These are phyloP conservation scores for Girardia tigrina DNA, from an alignment of 2,888 invertebrate genomes.

Conservation along the genomic window DNA sequence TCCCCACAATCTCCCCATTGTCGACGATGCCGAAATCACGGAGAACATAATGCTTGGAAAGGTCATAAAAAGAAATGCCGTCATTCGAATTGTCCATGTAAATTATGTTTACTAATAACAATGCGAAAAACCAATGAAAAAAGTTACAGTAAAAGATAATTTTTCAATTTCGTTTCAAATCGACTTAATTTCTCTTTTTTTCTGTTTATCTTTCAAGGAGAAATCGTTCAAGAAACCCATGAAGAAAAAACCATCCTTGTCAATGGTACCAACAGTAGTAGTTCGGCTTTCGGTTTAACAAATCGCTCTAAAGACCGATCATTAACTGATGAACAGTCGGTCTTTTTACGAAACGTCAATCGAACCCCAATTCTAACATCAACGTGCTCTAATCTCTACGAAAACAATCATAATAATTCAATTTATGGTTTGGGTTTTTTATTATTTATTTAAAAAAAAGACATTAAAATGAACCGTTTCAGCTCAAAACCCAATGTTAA, in stretches of 20 bases:
- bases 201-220: neutral
- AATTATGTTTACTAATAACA: conserved; percentile 18
- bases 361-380: neutral
- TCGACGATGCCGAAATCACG: conserved; percentile 33
- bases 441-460: no score
- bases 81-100: conserved; percentile 26
- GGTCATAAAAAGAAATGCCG: conserved; percentile 35
- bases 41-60: conserved; percentile 31
- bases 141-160: conserved; percentile 2
- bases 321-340: neutral
- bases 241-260: conserved; percentile 16
- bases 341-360: neutral
- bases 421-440: neutral
- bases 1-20: conserved; percentile 24
- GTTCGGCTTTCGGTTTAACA: neutral
- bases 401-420: neutral
- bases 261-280: neutral
- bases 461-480: neutral
- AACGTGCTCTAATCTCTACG: neutral
- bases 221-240: conserved; percentile 26
- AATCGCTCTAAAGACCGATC: neutral
- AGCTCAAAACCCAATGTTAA: conserved; percentile 17
- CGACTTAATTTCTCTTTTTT: neutral
- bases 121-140: conserved; percentile 32
- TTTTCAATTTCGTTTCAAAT: neutral